Conservation (phyloP, 2,888 invertebrate species). For the Alcis repandata region DNA sequence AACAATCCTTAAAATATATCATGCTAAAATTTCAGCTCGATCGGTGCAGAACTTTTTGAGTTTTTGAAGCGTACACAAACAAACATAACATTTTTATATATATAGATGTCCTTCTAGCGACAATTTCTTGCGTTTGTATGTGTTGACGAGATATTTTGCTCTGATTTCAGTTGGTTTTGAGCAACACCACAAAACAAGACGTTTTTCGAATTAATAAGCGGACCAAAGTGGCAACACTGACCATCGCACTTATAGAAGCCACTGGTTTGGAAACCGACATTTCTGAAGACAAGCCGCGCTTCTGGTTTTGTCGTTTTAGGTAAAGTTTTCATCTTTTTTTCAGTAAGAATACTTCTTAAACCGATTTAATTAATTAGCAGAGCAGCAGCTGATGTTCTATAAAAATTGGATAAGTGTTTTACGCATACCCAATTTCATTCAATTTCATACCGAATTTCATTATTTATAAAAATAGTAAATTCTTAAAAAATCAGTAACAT, state of each 20-base stretch:
- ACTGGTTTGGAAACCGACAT: constrained; percentile 92
- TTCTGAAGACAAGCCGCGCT: constrained; percentile 92
- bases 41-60: no score
- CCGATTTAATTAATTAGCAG: constrained; percentile 1
- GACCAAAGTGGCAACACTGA: constrained; percentile 90
- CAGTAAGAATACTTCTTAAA: neutral
- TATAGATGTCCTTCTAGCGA: constrained; percentile 44
- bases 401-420: no score
- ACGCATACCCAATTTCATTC: no score
- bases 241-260: constrained; percentile 96
- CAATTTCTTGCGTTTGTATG: neutral
- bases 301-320: constrained; percentile 95
- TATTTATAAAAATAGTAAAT: no score
- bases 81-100: no score
- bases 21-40: no score
- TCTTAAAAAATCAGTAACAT: no score
- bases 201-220: constrained; percentile 58
- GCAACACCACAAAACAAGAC: constrained; percentile 69
- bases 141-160: constrained; percentile 3
- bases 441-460: no score
- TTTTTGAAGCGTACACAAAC: no score
- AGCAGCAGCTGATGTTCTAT: no score
- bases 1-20: no score
- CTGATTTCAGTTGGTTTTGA: constrained; percentile 68
- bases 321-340: constrained; percentile 37